Evolutionary conservation across 2,113 vertebrate genomes (phyloP).

Genomic region (Cottus gobio): DNA sequence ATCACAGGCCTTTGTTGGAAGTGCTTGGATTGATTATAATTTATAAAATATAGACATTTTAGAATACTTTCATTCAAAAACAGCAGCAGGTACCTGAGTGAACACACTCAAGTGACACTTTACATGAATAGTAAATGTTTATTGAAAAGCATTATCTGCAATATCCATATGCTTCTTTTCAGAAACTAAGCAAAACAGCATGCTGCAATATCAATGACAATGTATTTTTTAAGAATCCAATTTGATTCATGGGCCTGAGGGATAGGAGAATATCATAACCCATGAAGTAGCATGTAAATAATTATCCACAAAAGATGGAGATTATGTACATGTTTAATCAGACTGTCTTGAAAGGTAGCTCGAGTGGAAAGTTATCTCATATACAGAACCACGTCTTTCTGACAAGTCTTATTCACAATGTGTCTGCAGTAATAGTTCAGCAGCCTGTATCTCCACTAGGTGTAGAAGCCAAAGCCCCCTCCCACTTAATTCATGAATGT

Average conservation of each 20-base stretch:
- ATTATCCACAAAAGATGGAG: slow-evolving; percentile 2
- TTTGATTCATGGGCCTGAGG: not conserved
- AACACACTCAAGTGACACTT: slow-evolving; percentile 10
- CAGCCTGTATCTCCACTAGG: slow-evolving; percentile 36
- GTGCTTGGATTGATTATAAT: slow-evolving; percentile 12
- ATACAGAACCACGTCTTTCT: not conserved
- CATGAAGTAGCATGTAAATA: not conserved
- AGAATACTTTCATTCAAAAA: slow-evolving; percentile 20
- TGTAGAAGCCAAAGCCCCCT: slow-evolving; percentile 52
- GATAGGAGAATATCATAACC: not conserved
- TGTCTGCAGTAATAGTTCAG: slow-evolving; percentile 50
- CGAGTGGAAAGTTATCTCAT: slow-evolving; percentile 2
- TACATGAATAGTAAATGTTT: slow-evolving; percentile 1
- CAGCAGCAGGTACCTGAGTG: slow-evolving; percentile 18
- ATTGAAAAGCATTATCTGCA: slow-evolving; percentile 8
- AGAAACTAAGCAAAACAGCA: slow-evolving; percentile 17
- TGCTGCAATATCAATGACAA: slow-evolving; percentile 15
- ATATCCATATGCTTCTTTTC: slow-evolving; percentile 18
- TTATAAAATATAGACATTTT: not conserved
- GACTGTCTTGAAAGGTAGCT: not conserved
- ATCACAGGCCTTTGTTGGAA: slow-evolving; percentile 10
- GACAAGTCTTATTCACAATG: slow-evolving; percentile 45
- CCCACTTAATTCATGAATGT: slow-evolving; percentile 53
- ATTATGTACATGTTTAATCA: not conserved
- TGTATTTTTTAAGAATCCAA: slow-evolving; percentile 13